Evolutionary conservation across 2,113 vertebrate species (phyloP).

Genomic region (Pyrgilauda ruficollis): DNA sequence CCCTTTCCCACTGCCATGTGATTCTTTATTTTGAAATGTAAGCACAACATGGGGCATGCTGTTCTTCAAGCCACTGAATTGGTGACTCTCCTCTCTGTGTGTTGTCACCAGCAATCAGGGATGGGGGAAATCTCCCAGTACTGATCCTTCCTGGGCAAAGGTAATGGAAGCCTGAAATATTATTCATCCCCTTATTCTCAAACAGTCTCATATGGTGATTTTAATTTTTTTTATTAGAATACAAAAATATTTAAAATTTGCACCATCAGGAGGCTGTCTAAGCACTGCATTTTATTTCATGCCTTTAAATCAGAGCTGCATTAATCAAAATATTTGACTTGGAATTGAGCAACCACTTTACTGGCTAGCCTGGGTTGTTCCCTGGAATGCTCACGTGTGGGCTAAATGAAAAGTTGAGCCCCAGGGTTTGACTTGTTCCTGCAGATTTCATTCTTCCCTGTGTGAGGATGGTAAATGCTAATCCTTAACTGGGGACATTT

Average conservation of each 20-base stretch:
- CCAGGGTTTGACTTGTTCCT: not conserved
- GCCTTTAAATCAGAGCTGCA: not conserved
- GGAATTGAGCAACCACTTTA: not conserved
- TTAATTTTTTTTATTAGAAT: not conserved
- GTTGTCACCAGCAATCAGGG: slow-evolving; percentile 4
- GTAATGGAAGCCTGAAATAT: not conserved
- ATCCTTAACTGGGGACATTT: not conserved
- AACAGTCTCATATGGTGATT: not conserved
- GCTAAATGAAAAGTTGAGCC: not conserved
- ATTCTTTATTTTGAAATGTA: slow-evolving; percentile 26
- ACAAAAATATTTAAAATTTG: not conserved
- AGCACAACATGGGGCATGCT: not conserved
- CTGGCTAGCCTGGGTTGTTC: not conserved
- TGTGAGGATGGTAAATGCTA: not conserved
- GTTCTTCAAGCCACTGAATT: not conserved
- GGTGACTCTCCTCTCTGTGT: slow-evolving; percentile 8
- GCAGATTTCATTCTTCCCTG: not conserved
- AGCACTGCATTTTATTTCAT: not conserved
- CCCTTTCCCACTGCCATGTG: not conserved
- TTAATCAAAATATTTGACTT: not conserved
- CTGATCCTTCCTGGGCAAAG: not conserved
- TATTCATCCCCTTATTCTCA: not conserved
- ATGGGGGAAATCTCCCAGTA: not conserved
- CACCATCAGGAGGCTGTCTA: not conserved
- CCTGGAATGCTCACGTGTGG: not conserved